phyloP scores from a whole-genome alignment of 1,140 invertebrate species.

The Zaprionus davidi region DNA sequence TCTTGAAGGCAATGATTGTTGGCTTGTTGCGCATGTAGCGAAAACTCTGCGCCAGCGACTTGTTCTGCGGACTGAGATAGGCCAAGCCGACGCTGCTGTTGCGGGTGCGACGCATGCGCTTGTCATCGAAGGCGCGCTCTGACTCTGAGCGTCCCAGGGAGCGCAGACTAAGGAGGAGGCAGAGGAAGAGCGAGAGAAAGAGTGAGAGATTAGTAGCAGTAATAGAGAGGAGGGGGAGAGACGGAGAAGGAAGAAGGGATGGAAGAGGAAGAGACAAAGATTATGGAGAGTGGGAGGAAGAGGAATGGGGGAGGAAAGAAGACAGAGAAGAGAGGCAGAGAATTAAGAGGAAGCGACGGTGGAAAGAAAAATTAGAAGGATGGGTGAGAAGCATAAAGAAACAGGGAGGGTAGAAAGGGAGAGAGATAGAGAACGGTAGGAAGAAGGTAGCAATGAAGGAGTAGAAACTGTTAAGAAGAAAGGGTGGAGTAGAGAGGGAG shows the following conservation, averaged over 20 bases:
- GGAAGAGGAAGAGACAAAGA: too few relatives aligned
- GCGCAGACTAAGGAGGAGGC: constrained; percentile 80
- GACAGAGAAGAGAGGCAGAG: too few relatives aligned
- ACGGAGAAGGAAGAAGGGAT: too few relatives aligned
- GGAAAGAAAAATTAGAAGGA: too few relatives aligned
- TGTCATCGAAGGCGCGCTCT: constrained; percentile 90
- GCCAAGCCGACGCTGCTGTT: constrained; percentile 88
- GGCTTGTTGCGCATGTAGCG: constrained; percentile 94
- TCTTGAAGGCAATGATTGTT: constrained; percentile 93
- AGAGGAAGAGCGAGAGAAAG: constrained; percentile 25
- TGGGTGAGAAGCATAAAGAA: too few relatives aligned
- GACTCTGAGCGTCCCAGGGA: constrained; percentile 91
- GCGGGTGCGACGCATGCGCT: constrained; percentile 87
- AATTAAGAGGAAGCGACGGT: too few relatives aligned
- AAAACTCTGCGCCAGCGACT: constrained; percentile 91
- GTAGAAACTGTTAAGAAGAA: accelerated
- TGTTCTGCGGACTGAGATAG: constrained; percentile 90
- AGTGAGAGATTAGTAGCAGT: not conserved
- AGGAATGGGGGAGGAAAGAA: too few relatives aligned
- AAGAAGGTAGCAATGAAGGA: too few relatives aligned
- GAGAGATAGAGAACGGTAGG: too few relatives aligned
- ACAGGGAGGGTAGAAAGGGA: too few relatives aligned
- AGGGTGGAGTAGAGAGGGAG: too few relatives aligned
- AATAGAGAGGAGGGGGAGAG: not conserved
- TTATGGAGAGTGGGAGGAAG: too few relatives aligned